Conservation (phyloP, 2,113 vertebrate genomes). For the Myxocyprinus asiaticus region DNA sequence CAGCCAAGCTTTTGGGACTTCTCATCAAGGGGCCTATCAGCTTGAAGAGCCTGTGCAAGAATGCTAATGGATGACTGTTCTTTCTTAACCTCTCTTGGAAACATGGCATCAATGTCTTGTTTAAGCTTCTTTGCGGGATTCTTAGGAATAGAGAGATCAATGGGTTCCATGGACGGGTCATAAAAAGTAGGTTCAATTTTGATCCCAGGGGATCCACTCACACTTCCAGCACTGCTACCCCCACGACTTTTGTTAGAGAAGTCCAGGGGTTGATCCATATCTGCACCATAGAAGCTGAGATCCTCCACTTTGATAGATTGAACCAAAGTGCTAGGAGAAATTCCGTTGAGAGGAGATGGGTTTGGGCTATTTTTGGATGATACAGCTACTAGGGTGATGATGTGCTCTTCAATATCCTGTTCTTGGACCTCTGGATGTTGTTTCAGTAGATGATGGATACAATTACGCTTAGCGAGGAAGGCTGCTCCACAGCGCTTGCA, state of each 20-base stretch:
- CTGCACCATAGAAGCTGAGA: slow-evolving; percentile 30
- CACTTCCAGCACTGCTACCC: slow-evolving; percentile 26
- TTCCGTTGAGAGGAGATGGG: slow-evolving; percentile 28
- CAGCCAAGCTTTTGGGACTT: slow-evolving; percentile 42
- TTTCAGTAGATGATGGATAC: slow-evolving; percentile 94
- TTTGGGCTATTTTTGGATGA: slow-evolving; percentile 35
- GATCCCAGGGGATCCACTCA: slow-evolving; percentile 27
- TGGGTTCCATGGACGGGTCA: slow-evolving; percentile 81
- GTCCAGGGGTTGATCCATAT: slow-evolving; percentile 89
- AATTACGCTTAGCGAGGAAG: slow-evolving; percentile 93
- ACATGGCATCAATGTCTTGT: slow-evolving; percentile 29
- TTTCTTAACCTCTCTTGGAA: slow-evolving; percentile 65
- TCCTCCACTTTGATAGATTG: slow-evolving; percentile 51
- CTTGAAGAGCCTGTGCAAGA: slow-evolving; percentile 6
- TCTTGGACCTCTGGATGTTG: slow-evolving; percentile 93
- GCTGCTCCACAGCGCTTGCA: slow-evolving; percentile 89
- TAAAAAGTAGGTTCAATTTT: slow-evolving; percentile 42
- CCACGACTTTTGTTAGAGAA: slow-evolving; percentile 82
- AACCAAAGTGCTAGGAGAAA: slow-evolving; percentile 17
- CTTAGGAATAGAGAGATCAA: slow-evolving; percentile 93
- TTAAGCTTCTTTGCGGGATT: slow-evolving; percentile 75
- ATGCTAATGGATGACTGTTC: slow-evolving; percentile 64
- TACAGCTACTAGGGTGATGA: slow-evolving; percentile 55
- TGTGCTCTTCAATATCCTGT: slow-evolving; percentile 60
- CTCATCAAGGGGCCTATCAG: slow-evolving; percentile 34